A percentile compares a stretch with the other conserved stretches of the same genome.
Conservation (phyloP, 2,113 vertebrate genomes). For the Typhlomys cinereus region DNA sequence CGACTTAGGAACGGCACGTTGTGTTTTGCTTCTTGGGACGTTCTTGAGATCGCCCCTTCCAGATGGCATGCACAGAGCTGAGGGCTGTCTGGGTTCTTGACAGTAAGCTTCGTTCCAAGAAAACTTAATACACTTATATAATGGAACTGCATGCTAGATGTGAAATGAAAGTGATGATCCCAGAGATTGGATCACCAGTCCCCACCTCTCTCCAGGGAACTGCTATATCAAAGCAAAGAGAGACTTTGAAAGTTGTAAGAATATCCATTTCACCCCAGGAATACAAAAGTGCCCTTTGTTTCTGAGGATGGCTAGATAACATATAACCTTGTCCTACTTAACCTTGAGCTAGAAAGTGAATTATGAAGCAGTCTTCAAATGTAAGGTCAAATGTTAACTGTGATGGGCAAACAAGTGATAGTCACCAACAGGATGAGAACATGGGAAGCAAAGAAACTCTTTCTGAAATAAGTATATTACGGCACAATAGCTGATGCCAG, state of each 20-base stretch:
- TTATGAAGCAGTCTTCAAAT: neutral
- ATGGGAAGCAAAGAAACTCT: neutral
- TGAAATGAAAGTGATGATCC: constrained; percentile 37
- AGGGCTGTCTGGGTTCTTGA: neutral
- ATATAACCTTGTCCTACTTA: neutral
- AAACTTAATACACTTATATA: constrained; percentile 56
- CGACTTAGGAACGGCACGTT: constrained; percentile 67
- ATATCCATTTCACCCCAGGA: neutral
- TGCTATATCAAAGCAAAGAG: constrained; percentile 58
- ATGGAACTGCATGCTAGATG: neutral
- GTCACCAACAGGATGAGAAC: neutral
- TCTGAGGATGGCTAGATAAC: neutral
- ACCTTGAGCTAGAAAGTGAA: neutral
- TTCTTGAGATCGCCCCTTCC: neutral
- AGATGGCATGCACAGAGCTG: neutral
- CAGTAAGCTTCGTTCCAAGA: neutral
- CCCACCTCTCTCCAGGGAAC: neutral
- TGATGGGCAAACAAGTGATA: neutral
- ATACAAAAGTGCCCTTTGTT: constrained; percentile 55
- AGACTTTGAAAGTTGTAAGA: constrained; percentile 68
- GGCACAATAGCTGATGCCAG: neutral
- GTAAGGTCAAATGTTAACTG: neutral
- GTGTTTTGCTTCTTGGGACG: constrained; percentile 31
- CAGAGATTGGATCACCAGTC: constrained; percentile 7
- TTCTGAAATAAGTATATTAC: neutral